Base-by-base conservation (phyloP, 2,113 vertebrate species). In the Vulpes vulpes region DNA sequence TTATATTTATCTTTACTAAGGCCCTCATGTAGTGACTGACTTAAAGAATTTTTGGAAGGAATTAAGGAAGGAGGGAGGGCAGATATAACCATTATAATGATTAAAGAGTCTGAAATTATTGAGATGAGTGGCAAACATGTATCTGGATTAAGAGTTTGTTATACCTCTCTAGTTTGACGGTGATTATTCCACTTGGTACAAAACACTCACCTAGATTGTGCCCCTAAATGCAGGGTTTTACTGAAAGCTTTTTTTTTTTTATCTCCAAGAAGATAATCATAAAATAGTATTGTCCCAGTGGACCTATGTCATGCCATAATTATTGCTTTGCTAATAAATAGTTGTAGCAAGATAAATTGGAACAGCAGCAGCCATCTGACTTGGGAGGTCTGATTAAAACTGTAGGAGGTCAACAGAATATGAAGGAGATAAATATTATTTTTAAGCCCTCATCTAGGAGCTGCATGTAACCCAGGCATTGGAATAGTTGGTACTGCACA, bases 301-400 rank as follows among this genome's bases (percentile, higher is more conserved):
- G 93, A 32, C 62, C 55, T 60, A 53, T 49, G 55, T 25, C 65
- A 81, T 91, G 69, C 69, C 85, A 35, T 82, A 89, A 89, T 96
- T 93, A 93, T 78, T 86, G n/a, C 57, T 78, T 84, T 74, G 71
- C n/a, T 95, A 91, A 67, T 96, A 78, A 96, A 95, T 62, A 88
- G 59, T 71, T 95, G 57, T 57, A 84, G 30, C 5, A 60, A 95
- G 78, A 95, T 49, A 79, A 79, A 62, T 16, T 14, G 20, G 65
- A 65, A 15, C 43, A 79, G 55, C 60, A 57, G 35, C n/a, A 60
- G 16, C 51, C 49, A 51, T 62, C 62, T 83, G n/a, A 93, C 30
- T 53, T 83, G 49, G 51, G 22, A 65, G 65, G 57, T 65, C n/a
- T 74, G 60, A 95, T 82, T 89, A 79, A 89, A 81, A 67, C 71